These are phyloP conservation scores for Stichopus chloronotus DNA, from an alignment of 35 echinoderm and acorn worm genomes.

Conservation along the genomic window DNA sequence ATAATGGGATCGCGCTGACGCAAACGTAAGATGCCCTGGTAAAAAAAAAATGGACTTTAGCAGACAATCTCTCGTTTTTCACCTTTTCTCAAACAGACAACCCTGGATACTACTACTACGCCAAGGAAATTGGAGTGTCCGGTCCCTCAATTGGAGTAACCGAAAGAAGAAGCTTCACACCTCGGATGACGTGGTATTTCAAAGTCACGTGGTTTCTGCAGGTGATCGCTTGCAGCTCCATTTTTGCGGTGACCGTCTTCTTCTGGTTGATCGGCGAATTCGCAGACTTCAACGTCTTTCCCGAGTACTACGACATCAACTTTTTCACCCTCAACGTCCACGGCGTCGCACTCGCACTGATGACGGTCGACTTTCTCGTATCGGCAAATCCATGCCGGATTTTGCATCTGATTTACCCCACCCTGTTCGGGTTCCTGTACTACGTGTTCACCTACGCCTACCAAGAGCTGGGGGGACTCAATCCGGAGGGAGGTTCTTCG, in stretches of 20 bases:
- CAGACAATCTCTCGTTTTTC: neutral
- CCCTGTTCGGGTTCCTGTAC: neutral
- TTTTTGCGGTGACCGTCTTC: neutral
- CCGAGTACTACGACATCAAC: neutral
- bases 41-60: too few relatives aligned
- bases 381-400: slow-evolving; percentile 12
- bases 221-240: neutral
- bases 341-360: neutral
- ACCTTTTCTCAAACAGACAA: neutral
- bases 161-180: neutral
- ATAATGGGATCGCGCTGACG: too few relatives aligned
- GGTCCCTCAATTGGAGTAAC: neutral
- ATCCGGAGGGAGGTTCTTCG: neutral
- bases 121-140: neutral
- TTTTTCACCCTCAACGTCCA: slow-evolving; percentile 22
- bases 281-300: neutral
- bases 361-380: slow-evolving; percentile 34
- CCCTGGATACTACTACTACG: slow-evolving; percentile 27
- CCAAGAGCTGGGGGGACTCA: neutral
- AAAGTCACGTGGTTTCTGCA: slow-evolving; percentile 48
- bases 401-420: slow-evolving; percentile 19
- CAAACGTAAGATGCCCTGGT: too few relatives aligned
- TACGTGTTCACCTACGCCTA: slow-evolving; percentile 35
- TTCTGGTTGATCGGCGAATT: neutral
- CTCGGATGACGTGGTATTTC: slow-evolving; percentile 39